These are phyloP conservation scores for Hafferia zeledoni DNA, from an alignment of 2,797 vertebrate genomes.

Conservation along the genomic window DNA sequence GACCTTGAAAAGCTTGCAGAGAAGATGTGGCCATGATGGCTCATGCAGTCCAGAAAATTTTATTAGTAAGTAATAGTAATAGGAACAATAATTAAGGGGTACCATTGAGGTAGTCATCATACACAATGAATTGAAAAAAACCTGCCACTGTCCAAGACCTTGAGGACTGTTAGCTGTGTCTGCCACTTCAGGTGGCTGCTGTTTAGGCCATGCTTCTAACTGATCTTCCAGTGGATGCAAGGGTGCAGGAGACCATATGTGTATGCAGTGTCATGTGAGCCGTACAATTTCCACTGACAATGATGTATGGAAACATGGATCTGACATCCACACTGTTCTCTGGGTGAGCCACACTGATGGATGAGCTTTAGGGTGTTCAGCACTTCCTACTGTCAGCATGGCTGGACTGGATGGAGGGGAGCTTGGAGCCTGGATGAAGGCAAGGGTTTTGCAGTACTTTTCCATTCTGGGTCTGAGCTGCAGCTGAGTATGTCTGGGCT, in stretches of 20 bases:
- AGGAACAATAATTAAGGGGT: background rate
- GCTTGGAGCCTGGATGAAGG: background rate
- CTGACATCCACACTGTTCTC: accelerated
- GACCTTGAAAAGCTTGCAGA: background rate
- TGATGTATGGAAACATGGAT: accelerated
- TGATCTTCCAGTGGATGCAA: background rate
- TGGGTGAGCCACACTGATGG: accelerated
- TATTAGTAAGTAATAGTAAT: background rate
- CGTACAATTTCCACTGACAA: accelerated
- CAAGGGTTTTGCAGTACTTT: background rate
- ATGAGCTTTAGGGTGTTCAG: background rate
- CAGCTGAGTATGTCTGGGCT: background rate
- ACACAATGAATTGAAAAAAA: accelerated
- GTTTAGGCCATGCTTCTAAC: background rate
- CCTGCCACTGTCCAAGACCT: background rate
- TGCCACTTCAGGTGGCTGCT: background rate
- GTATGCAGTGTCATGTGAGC: background rate
- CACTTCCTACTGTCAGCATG: accelerated
- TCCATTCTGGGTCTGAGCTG: background rate
- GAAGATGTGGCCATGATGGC: background rate
- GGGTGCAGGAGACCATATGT: background rate
- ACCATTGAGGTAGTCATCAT: no score
- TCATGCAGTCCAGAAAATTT: background rate
- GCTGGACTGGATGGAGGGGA: background rate
- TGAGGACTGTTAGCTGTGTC: background rate